Evolutionary conservation across 2,113 vertebrate species (phyloP), one percentile per base, ranked within the genome.

Genomic region (Gadus macrocephalus): DNA sequence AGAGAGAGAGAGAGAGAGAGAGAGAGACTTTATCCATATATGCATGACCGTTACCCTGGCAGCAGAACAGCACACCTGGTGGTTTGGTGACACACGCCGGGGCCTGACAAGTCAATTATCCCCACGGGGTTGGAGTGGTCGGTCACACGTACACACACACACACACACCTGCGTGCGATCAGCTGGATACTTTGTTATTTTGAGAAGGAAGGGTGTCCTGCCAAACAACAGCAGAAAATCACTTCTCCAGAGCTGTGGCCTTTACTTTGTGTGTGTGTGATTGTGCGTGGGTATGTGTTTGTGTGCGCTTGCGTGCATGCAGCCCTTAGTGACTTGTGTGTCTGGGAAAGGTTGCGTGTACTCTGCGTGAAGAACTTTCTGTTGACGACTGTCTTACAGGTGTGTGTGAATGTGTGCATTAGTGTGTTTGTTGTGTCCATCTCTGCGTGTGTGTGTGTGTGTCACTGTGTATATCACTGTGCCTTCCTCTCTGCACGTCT

Each of bases 271-370:
- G 25, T 25, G 25, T 25, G 25, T 25, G 25, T 55, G 62, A 2
- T n/a, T 62, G 25, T 69, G 38, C 35, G 22, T 58, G 72, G 31
- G 20, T 55, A 0, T 53, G 38, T 62, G 19, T 16, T 8, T 2
- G 42, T 42, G 17, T 20, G 12, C 56, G 42, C 4, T 12, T 61
- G 42, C n/a, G 5, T 69, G 53, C 4, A 12, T 11, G 67, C 15
- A 83, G 79, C 86, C 84, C 87, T 90, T 88, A 87, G 87, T 70
- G 84, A 84, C 82, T 76, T 73, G 81, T 35, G 31, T 35, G 31
- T 35, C 31, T 35, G 31, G 31, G 31, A 35, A 35, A 35, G 31
- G 31, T 35, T 35, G 31, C 31, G 31, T 35, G 31, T 35, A 35
- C 31, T 35, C 31, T 35, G 31, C 31, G 31, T 35, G 31, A 35